These are phyloP conservation scores for Alcis repandata DNA, from an alignment of 2,888 invertebrate genomes.

Conservation along the genomic window DNA sequence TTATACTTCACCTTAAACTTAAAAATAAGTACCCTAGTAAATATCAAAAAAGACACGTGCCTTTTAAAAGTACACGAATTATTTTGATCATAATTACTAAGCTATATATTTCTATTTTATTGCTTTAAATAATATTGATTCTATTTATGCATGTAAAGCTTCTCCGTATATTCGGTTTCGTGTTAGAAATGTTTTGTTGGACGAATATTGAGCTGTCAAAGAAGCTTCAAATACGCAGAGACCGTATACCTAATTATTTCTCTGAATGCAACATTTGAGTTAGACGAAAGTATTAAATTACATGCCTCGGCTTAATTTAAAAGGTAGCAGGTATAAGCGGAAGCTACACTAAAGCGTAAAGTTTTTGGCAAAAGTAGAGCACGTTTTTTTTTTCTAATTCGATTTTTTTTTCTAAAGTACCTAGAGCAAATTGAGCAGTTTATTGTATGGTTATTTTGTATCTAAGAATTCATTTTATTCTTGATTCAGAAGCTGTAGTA, in stretches of 20 bases:
- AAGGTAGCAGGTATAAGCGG: conserved; percentile 57
- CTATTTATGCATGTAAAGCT: conserved; percentile 5
- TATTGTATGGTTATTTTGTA: too few relatives aligned
- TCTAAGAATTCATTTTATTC: too few relatives aligned
- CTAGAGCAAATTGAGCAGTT: too few relatives aligned
- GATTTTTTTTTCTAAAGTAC: too few relatives aligned
- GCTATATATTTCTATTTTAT: too few relatives aligned
- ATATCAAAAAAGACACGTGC: too few relatives aligned
- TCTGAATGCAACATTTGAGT: conserved; percentile 68
- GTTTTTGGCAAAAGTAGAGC: neutral
- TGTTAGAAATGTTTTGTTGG: conserved; percentile 65
- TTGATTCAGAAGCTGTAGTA: too few relatives aligned
- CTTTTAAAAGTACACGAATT: too few relatives aligned
- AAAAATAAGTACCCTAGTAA: too few relatives aligned
- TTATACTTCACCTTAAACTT: too few relatives aligned
- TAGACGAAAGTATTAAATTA: conserved; percentile 81
- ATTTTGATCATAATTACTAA: too few relatives aligned
- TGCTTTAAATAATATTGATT: neutral
- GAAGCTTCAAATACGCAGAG: conserved; percentile 67
- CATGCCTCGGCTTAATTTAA: conserved; percentile 64
- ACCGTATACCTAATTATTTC: conserved; percentile 79
- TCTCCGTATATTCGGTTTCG: conserved; percentile 4
- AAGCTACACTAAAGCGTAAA: conserved; percentile 3
- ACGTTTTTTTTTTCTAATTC: too few relatives aligned
- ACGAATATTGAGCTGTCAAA: conserved; percentile 79